Conservation (phyloP, 2,888 invertebrate species). For the Argynnis bischoffii region DNA sequence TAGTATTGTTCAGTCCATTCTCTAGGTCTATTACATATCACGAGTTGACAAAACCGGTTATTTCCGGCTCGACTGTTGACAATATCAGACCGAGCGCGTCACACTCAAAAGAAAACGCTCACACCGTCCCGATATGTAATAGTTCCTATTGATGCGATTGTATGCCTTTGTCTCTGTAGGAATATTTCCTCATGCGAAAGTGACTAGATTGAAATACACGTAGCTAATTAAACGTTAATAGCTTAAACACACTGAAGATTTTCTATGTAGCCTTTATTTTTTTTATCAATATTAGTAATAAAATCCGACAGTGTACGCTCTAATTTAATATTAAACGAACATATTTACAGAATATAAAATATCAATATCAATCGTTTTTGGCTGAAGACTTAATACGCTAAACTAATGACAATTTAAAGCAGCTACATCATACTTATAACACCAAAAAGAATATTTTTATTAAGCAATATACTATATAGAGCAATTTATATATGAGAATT, state of each 20-base stretch:
- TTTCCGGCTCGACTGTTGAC: no score
- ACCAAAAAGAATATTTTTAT: neutral
- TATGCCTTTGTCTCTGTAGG: no score
- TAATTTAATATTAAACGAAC: neutral
- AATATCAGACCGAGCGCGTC: no score
- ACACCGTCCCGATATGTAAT: no score
- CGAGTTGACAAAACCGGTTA: neutral
- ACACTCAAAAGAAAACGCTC: no score
- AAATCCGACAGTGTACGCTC: slow-evolving; percentile 5
- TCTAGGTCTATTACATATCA: neutral
- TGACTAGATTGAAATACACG: slow-evolving; percentile 8
- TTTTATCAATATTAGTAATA: slow-evolving; percentile 1
- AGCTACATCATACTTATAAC: neutral
- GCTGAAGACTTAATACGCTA: slow-evolving; percentile 7
- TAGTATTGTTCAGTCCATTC: no score
- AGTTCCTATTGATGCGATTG: no score
- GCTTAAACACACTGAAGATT: neutral
- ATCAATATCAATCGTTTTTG: slow-evolving; percentile 13
- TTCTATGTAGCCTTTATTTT: neutral
- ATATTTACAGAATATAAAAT: slow-evolving; percentile 9
- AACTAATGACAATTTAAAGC: slow-evolving; percentile 11
- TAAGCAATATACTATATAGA: neutral
- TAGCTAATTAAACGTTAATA: slow-evolving; percentile 6
- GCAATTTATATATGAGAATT: slow-evolving; percentile 1
- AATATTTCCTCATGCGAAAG: no score